Evolutionary conservation across 1,140 invertebrate species (phyloP), one percentile per base, ranked within the genome.

Genomic region (Nebria ingens): DNA sequence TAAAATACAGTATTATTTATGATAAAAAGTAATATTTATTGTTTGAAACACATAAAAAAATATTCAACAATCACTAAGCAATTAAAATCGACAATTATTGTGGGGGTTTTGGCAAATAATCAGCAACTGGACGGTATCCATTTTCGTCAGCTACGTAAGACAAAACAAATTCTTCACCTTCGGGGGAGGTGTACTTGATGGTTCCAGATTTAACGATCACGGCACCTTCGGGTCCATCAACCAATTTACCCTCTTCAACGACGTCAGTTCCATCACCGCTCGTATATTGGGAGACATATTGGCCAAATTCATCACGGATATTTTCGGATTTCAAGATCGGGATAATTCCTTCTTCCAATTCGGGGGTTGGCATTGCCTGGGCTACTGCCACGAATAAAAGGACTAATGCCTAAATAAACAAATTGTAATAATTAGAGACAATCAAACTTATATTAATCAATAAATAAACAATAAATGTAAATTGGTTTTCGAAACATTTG

Each of bases 151-250:
- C 59, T 21, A 57, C 49, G 29, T 60, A 62, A 0, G 21, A 21
- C 19, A 60, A 12, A 3, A 58, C 61, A 55, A 65, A 60, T 54
- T 61, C 61, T 17, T 65, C 58, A 11, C 71, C 72, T 13, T 72
- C 65, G 13, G 71, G 66, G 52, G 68, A 64, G 13, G 64, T 69
- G 63, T 74, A 75, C 21, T 63, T 63, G 56, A 53, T 22, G 34
- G 53, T 49, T 19, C 58, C 59, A 13, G 58, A 19, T 52, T 62
- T 60, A 19, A 58, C 59, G 12, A 62, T 42, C 2, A 62, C 61
- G 22, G 55, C 49, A 34, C 56, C 59, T 45, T 45, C 40, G 9
- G 9, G 9, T 9, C 40, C 40, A 1, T 58, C 56, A 19, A 21
- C 42, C 21, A 60, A 54, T 1, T 45, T 52, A 2, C 58, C 61